Evolutionary conservation across 1,140 invertebrate species (phyloP), one percentile per base, ranked within the genome.

Genomic region (Trypoxylus dichotomus): DNA sequence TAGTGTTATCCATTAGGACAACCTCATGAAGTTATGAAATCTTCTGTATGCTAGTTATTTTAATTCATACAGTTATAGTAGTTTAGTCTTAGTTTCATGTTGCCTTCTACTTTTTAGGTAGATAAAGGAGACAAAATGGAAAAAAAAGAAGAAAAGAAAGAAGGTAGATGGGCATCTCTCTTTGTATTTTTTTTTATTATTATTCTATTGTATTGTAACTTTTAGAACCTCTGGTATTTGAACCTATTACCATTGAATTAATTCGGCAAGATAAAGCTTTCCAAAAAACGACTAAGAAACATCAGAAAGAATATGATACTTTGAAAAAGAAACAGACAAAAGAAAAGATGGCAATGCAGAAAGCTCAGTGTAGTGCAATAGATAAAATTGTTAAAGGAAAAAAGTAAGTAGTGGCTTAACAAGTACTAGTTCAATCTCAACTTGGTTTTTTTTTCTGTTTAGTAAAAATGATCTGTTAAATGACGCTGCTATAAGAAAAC

Each of bases 361-460:
- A 98, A 86, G 91, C 93, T 27, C 98, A 99, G 85, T 97, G 97
- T 87, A 89, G 92, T n/a, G 93, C 96, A 27, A 94, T 99, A 74
- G 97, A 99, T 86, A 98, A 98, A 87, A 89, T 98, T 78, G 93
- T 97, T 81, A 97, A 97, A 87, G 95, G 94, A 43, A 97, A 96
- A 88, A 95, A 93, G 94, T 96, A 86, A 90, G 90, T 88, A 63
- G 24, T 29, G 6, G 15, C 1, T 47, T 54, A 71, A 41, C 25
- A 41, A n/a, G 7, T 74, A 74, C 2, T 15, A 24, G 25, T 19
- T 74, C 42, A 7, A 15, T 6, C 8, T 43, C 10, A 43, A 54
- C 19, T 24, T 71, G 24, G 13, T 21, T 24, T 71, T 77, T 77
- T 81, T 86, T 87, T n/a, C n/a, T n/a, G n/a, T n/a, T 27, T 85